Evolutionary conservation across 2,113 vertebrate species (phyloP).

Genomic region (Amblyornis subalaris): DNA sequence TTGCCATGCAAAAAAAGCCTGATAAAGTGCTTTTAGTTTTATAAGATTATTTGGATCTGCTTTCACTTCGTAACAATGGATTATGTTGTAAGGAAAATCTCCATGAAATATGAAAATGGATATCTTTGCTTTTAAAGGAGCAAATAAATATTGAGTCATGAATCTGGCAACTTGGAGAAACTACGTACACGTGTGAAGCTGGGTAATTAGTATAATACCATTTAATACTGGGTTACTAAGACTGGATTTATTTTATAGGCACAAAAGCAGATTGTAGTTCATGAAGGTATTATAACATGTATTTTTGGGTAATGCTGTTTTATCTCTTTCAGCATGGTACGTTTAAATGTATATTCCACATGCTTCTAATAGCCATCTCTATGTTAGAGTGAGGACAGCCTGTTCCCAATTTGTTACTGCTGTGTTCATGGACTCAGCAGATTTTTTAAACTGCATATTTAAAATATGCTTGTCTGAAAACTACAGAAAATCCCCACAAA

Average conservation of each 20-base stretch:
- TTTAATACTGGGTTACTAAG: conserved; percentile 20
- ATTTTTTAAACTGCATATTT: conserved; percentile 6
- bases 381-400: not conserved
- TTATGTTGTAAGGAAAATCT: conserved; percentile 45
- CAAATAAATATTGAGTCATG: conserved; percentile 32
- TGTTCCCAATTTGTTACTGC: conserved; percentile 1
- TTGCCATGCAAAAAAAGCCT: not conserved
- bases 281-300: not conserved
- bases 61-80: conserved; percentile 42
- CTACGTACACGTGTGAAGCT: not conserved
- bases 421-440: not conserved
- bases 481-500: not conserved
- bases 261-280: conserved; percentile 40
- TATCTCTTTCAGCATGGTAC: not conserved
- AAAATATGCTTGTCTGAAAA: conserved; percentile 12
- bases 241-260: conserved; percentile 33
- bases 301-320: conserved; percentile 28
- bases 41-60: conserved; percentile 42
- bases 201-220: conserved; percentile 44
- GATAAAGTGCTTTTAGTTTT: conserved; percentile 36
- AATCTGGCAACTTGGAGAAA: conserved; percentile 37
- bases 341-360: not conserved
- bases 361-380: not conserved
- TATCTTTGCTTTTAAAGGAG: conserved; percentile 29
- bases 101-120: conserved; percentile 32